phyloP scores from a whole-genome alignment of 2,113 vertebrate genomes.

The Mormoops blainvillei region DNA sequence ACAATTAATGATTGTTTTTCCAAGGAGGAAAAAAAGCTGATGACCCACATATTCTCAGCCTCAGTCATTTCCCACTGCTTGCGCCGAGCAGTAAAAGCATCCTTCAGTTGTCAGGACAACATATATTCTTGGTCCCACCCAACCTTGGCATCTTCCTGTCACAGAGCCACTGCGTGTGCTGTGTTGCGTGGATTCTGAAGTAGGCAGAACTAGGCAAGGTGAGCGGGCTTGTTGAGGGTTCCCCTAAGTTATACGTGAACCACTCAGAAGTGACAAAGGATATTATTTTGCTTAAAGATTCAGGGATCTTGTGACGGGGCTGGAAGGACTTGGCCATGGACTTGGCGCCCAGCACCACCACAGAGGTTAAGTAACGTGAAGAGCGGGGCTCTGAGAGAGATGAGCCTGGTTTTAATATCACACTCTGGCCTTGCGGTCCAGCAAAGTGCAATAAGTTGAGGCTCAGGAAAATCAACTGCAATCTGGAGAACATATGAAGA shows the following conservation, averaged over 20 bases:
- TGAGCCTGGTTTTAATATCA: conserved; percentile 47
- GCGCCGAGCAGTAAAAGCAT: not conserved
- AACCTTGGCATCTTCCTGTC: not conserved
- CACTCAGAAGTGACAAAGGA: not conserved
- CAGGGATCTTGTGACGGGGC: not conserved
- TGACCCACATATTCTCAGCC: not conserved
- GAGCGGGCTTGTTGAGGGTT: not conserved
- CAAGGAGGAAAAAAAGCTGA: not conserved
- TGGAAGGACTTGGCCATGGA: not conserved
- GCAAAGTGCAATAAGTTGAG: not conserved
- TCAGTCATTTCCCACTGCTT: not conserved
- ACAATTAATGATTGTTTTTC: not conserved
- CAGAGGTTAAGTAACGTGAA: not conserved
- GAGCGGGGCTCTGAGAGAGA: not conserved
- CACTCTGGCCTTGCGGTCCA: not conserved
- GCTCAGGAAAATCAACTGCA: conserved; percentile 54
- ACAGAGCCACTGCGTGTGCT: rapidly evolving
- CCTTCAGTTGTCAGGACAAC: not conserved
- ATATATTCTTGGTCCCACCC: too few species aligned
- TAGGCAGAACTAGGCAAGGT: not conserved
- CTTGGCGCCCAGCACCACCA: not conserved
- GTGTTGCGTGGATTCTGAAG: not conserved
- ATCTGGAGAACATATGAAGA: conserved; percentile 72
- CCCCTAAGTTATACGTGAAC: too few species aligned
- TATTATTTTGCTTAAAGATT: not conserved